Evolutionary conservation across 2,888 invertebrate species (phyloP), one percentile per base, ranked within the genome.

Genomic region (Trachelus troglodyta): DNA sequence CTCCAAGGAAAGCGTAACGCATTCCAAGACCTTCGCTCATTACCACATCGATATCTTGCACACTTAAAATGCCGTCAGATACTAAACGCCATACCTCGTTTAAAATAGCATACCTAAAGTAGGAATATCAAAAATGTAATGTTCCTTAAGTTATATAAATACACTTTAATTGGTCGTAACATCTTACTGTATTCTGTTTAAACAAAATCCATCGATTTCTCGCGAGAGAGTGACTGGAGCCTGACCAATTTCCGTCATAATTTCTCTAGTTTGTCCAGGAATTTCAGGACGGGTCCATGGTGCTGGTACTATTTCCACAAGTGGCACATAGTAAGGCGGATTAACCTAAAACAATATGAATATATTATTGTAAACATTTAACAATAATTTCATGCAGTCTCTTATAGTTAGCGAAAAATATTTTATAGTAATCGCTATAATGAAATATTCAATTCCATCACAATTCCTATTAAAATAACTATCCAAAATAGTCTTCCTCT

Each of bases 1-100:
- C 96, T 4, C 99, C 99, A 80, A 98, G 93, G 92, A 99, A 99
- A 11, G 98, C 98, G 90, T 99, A 99, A 75, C 99, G 94, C 94
- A 97, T 96, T 15, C 98, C 99, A 69, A 99, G 94, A 12, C 99
- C 99, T 89, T 97, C 97, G 0, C 96, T 96, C 94, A 98, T 98
- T 0, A 98, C 98, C 86, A 95, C 96, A 89, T 99, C 99, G 4
- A 98, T 93, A 89, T 99, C 99, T 85, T 96, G 94, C 0, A 97
- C 97, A 88, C 95, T 94, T 30, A 99, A 93, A n/a, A 98, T 93
- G 33, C 96, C 97, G 82, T 96, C 96, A 79, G 95, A 94, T 0
- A 98, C 96, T 75, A 99, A 93, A 83, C 97, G 94, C 96, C 97
- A 99, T 0, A 96, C 95, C 93, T 99, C 99, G 89, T 98, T 97